Percentiles rank a stretch among this genome's conserved stretches.
These are phyloP conservation scores for Tachuris rubrigastra DNA, from an alignment of 2,113 vertebrate species.

Conservation along the genomic window DNA sequence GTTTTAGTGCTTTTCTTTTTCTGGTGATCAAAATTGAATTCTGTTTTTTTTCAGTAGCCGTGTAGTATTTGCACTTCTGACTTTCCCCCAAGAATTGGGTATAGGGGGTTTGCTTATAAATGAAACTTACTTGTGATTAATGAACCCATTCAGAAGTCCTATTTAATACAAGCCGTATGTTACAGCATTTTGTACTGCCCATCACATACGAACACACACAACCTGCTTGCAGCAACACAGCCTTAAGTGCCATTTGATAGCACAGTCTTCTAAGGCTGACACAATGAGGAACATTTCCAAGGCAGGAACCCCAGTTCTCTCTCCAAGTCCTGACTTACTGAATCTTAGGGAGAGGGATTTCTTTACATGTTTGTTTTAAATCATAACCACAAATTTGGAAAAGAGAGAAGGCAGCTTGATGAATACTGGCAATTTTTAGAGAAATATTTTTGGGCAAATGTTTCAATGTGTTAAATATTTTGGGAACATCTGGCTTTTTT, in stretches of 20 bases:
- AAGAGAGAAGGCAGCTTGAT: slow-evolving; percentile 24
- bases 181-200: background rate
- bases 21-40: background rate
- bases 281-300: background rate
- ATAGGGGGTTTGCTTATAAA: background rate
- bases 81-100: background rate
- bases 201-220: background rate
- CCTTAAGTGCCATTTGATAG: background rate
- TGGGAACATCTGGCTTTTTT: slow-evolving; percentile 15
- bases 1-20: background rate
- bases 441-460: slow-evolving; percentile 19
- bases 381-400: slow-evolving; percentile 48
- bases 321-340: background rate
- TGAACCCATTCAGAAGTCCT: background rate
- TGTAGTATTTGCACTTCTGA: background rate
- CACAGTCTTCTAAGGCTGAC: background rate
- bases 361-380: slow-evolving; percentile 35
- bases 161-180: background rate
- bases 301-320: background rate
- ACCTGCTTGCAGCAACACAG: background rate
- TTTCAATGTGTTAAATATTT: slow-evolving; percentile 16
- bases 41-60: background rate
- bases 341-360: slow-evolving; percentile 18
- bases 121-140: background rate
- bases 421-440: slow-evolving; percentile 12